Evolutionary conservation across 2,888 invertebrate genomes (phyloP), one percentile per base, ranked within the genome.

Genomic region (Euplexia lucipara): DNA sequence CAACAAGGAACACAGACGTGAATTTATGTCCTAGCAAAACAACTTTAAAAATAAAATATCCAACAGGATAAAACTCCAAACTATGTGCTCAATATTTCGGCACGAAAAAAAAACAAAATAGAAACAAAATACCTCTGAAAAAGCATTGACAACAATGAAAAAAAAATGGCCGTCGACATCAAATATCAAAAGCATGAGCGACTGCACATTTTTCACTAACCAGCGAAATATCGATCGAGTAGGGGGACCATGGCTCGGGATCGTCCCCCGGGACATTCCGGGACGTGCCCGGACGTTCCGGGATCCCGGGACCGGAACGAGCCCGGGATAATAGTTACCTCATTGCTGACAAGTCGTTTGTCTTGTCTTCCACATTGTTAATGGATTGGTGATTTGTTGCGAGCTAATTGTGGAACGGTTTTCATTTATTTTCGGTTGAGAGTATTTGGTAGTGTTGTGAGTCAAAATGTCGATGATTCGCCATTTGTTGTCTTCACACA

Each of bases 351-450:
- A 83, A 85, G 85, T 85, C 88, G 90, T 91, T 89, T 87, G 87
- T 92, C 91, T 92, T 88, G 87, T 86, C 86, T 75, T 66, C 82
- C 84, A 83, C 86, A 82, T 85, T 82, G 83, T 88, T 92, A 92
- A 92, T 92, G 92, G 91, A 88, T 85, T 83, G 77, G 86, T 91
- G 91, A 91, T 92, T 92, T 91, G 90, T 91, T 86, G 83, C 79
- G 63, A 64, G 79, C 86, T 89, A 90, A 90, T 89, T 88, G 57
- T 74, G 68, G 70, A 70, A 51, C 51, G 82, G 85, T 78, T 75
- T 47, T 44, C 26, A 61, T 71, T 74, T 78, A 78, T 71, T 83
- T 75, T 67, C 34, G 62, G 57, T 26, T 26, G 26, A 20, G 16
- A 10, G 22, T 22, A 4, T 49, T 22, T 39, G 12, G 16, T 70